These are phyloP conservation scores for Tenthredo amoena DNA, from an alignment of 2,888 invertebrate species.

Conservation along the genomic window DNA sequence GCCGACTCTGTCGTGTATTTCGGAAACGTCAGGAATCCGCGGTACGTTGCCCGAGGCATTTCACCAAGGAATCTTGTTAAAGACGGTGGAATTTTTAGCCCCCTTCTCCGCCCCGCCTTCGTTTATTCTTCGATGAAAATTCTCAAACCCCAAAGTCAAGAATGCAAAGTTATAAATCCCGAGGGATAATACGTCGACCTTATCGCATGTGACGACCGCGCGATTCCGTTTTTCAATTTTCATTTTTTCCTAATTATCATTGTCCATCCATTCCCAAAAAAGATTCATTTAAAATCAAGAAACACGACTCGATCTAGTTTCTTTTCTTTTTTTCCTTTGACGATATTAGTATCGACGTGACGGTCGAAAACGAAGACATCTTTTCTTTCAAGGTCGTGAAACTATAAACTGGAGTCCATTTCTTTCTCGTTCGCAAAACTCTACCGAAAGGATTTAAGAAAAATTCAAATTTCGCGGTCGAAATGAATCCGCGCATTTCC, in stretches of 20 bases:
- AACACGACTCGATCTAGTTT: background rate
- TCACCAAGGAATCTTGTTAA: constrained; percentile 53
- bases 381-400: background rate
- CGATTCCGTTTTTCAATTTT: background rate
- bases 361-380: background rate
- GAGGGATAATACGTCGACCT: background rate
- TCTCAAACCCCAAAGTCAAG: constrained; percentile 30
- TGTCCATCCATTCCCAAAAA: background rate
- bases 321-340: background rate
- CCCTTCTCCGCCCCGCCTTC: constrained; percentile 14
- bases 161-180: constrained; percentile 25
- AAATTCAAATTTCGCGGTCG: background rate
- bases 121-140: constrained; percentile 37
- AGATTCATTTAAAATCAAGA: background rate
- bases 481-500: background rate
- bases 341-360: background rate
- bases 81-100: constrained; percentile 43
- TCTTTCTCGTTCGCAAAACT: background rate
- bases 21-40: constrained; percentile 51
- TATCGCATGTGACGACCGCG: background rate
- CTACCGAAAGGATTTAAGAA: background rate
- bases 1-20: constrained; percentile 41
- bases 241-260: background rate
- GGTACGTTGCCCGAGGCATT: constrained; percentile 46
- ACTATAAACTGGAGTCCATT: background rate